phyloP scores from a whole-genome alignment of 1,140 invertebrate genomes.

The Ceratina australensis region DNA sequence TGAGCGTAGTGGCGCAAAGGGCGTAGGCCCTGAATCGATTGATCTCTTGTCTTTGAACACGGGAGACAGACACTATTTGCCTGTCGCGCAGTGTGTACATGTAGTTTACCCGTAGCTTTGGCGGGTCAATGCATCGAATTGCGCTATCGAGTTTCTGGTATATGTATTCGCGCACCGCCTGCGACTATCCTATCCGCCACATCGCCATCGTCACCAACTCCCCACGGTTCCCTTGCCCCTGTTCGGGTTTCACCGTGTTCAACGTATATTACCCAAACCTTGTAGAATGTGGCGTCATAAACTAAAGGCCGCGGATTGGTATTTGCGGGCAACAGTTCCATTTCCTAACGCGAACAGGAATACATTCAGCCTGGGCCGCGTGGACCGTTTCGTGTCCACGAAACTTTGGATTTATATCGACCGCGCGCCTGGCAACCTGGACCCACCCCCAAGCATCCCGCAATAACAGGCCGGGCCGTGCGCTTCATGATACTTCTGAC shows the following conservation, averaged over 20 bases:
- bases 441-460: constrained; percentile 18
- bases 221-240: too few relatives aligned
- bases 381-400: neutral
- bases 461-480: too few relatives aligned
- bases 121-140: constrained; percentile 60
- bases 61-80: constrained; percentile 58
- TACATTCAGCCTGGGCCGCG: neutral
- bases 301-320: constrained; percentile 36
- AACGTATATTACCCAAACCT: constrained; percentile 43
- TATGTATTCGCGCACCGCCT: constrained; percentile 4
- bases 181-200: constrained; percentile 39
- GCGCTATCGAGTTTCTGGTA: constrained; percentile 56
- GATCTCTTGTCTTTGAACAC: constrained; percentile 58
- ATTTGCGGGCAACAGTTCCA: constrained; percentile 45
- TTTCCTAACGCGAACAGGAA: constrained; percentile 33
- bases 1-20: neutral
- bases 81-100: constrained; percentile 40
- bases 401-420: constrained; percentile 39
- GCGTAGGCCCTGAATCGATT: constrained; percentile 47
- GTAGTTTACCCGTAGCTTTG: constrained; percentile 45
- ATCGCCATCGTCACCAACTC: too few relatives aligned
- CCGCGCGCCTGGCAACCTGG: neutral
- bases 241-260: too few relatives aligned
- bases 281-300: constrained; percentile 42
- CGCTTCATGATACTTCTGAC: neutral